A percentile compares a stretch with the other conserved stretches of the same genome.
Conservation (phyloP, 2,797 vertebrate genomes). For the Odontamblyopus rebecca region DNA sequence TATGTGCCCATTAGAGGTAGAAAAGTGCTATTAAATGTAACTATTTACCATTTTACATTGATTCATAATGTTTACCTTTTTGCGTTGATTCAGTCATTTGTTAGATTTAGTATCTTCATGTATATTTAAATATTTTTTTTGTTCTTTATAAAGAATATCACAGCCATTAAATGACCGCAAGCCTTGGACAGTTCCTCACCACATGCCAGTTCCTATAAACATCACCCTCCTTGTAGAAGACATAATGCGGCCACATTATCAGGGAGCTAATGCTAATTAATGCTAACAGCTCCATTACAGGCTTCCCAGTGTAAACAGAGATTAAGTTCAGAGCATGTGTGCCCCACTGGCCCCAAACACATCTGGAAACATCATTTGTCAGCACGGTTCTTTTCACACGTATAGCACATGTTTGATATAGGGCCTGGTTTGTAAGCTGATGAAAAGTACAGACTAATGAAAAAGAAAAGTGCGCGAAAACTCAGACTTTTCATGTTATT, state of each 20-base stretch:
- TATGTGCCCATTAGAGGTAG: too few relatives aligned
- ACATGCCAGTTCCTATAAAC: constrained; percentile 63
- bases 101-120: too few relatives aligned
- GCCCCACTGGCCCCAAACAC: constrained; percentile 31
- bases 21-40: too few relatives aligned
- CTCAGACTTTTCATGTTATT: constrained; percentile 61
- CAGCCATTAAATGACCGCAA: constrained; percentile 35
- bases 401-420: constrained; percentile 52
- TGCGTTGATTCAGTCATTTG: too few relatives aligned
- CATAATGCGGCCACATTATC: constrained; percentile 32
- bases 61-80: too few relatives aligned
- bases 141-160: background rate
- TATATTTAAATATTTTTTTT: background rate
- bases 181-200: constrained; percentile 48
- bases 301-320: constrained; percentile 46
- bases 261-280: constrained; percentile 67
- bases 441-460: constrained; percentile 40
- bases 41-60: too few relatives aligned
- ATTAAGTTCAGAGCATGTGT: constrained; percentile 38
- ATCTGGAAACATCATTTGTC: constrained; percentile 59
- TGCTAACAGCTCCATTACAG: constrained; percentile 59
- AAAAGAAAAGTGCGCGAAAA: constrained; percentile 52
- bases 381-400: constrained; percentile 43
- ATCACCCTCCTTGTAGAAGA: constrained; percentile 43
- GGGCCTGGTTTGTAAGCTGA: constrained; percentile 38